Percentiles rank a stretch among this genome's conserved stretches.
Conservation (phyloP, 1,140 invertebrate species). For the Drosophila santomea region DNA sequence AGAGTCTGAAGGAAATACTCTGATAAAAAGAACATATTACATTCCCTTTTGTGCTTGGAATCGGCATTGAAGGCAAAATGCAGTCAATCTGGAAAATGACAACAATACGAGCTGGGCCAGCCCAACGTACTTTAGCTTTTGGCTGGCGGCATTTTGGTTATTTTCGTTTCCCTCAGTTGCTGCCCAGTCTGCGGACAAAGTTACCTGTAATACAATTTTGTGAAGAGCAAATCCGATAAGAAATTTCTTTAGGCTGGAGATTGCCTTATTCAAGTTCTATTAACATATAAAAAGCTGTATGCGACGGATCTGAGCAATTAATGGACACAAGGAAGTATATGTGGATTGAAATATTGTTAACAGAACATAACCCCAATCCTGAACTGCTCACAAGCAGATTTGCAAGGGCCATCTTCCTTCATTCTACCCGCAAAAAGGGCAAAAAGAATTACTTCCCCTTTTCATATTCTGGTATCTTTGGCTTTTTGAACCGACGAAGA, state of each 20-base stretch:
- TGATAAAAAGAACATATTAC: too few species aligned
- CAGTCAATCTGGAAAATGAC: slow-evolving; percentile 41
- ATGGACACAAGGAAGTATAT: slow-evolving; percentile 25
- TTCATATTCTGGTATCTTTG: slow-evolving; percentile 1
- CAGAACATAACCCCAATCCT: slow-evolving; percentile 53
- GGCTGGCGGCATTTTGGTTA: slow-evolving; percentile 47
- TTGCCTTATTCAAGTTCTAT: slow-evolving; percentile 4
- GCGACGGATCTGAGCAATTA: slow-evolving; percentile 45
- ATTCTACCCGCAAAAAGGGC: slow-evolving; percentile 10
- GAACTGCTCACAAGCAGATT: slow-evolving; percentile 27
- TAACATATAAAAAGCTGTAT: neutral
- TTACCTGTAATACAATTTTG: slow-evolving; percentile 67
- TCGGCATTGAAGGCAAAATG: slow-evolving; percentile 59
- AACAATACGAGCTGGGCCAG: slow-evolving; percentile 47
- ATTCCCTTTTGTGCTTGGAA: slow-evolving; percentile 45
- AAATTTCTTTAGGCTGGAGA: slow-evolving; percentile 48
- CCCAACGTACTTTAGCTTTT: slow-evolving; percentile 31
- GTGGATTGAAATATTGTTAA: slow-evolving; percentile 24
- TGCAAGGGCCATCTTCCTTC: slow-evolving; percentile 23
- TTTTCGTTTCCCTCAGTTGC: slow-evolving; percentile 4
- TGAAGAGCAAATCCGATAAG: slow-evolving; percentile 69
- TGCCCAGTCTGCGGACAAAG: slow-evolving; percentile 58
- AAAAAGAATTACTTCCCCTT: slow-evolving; percentile 1
- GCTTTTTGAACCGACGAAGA: slow-evolving; percentile 12
- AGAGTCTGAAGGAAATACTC: slow-evolving; percentile 1